Evolutionary conservation across 2,888 invertebrate species (phyloP), one percentile per base, ranked within the genome.

Genomic region (Hylaea fasciaria): DNA sequence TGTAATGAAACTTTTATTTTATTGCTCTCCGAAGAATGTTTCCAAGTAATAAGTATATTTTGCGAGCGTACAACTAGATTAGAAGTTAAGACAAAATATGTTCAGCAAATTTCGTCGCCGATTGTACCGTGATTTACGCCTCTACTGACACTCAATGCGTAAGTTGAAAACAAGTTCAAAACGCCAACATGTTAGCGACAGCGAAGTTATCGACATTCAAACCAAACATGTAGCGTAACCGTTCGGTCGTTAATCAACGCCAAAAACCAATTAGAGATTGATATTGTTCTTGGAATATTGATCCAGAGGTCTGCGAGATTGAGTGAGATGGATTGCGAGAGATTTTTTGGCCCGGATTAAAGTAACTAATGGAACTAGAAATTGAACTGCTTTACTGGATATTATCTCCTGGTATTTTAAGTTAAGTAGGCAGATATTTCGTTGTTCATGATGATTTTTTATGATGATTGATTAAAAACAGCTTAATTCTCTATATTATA

Each of bases 231-330:
- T 64, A 58, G 51, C 51, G 66, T 67, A 66, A 67, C 59, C 62
- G 62, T 51, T 28, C 12, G 57, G 35, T 66, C 68, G 58, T 70
- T 67, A 67, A 68, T 70, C 70, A 70, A 66, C 61, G 70, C 65
- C 70, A 54, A 63, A 70, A 70, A 70, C 64, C 70, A 70, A 70
- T 70, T 70, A 70, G 65, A 63, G 62, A 66, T 66, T 68, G 68
- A 67, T 70, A 68, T 68, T 70, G 70, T 70, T 68, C 62, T 60
- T 51, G 54, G 55, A 59, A 57, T 64, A 64, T 64, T 45, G 63
- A 64, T 56, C 58, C 39, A 8, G 48, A 44, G 61, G 37, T 51
- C 40, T 45, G 17, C 35, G 52, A 62, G 61, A 62, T 62, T 62
- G 56, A 57, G 48, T 56, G 44, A 57, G 61, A 62, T 32, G 51